Conservation (phyloP, 2,888 invertebrate genomes). For the Agonopterix heracliana region DNA sequence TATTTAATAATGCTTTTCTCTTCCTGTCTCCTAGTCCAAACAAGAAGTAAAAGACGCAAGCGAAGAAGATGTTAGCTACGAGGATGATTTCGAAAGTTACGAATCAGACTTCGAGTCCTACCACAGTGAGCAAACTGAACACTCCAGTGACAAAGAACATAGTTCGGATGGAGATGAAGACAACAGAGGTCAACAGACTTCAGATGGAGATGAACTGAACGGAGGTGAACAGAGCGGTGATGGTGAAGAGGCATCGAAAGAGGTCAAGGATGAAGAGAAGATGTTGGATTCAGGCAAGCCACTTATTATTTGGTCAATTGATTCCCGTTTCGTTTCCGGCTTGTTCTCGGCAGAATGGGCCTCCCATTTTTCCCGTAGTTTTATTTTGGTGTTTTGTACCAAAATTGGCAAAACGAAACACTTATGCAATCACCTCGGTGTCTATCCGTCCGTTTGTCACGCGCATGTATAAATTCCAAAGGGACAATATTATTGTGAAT, state of each 20-base stretch:
- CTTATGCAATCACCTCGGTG: no score
- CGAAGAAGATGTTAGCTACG: slow-evolving; percentile 60
- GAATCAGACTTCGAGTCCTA: slow-evolving; percentile 71
- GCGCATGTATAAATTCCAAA: no score
- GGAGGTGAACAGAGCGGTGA: slow-evolving; percentile 5
- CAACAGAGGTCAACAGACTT: not conserved
- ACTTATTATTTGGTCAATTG: not conserved
- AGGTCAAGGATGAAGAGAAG: slow-evolving; percentile 50
- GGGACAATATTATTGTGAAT: no score
- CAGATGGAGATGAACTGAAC: slow-evolving; percentile 2
- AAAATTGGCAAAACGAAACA: no score
- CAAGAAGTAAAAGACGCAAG: slow-evolving; percentile 18
- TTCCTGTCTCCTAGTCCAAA: no score
- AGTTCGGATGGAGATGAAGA: not conserved
- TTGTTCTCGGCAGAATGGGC: no score
- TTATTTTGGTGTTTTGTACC: no score
- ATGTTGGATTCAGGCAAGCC: slow-evolving; percentile 62
- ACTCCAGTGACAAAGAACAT: slow-evolving; percentile 2
- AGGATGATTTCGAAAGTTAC: slow-evolving; percentile 72
- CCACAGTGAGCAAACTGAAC: slow-evolving; percentile 32
- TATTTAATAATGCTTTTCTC: no score
- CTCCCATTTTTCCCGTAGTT: no score
- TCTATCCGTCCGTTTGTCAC: no score
- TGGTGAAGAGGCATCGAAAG: slow-evolving; percentile 16
- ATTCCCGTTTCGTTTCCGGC: not conserved